A percentile compares a stretch with the other conserved stretches of the same genome.
These are phyloP conservation scores for Megaceryle maxima DNA, from an alignment of 2,113 vertebrate species.

Conservation along the genomic window DNA sequence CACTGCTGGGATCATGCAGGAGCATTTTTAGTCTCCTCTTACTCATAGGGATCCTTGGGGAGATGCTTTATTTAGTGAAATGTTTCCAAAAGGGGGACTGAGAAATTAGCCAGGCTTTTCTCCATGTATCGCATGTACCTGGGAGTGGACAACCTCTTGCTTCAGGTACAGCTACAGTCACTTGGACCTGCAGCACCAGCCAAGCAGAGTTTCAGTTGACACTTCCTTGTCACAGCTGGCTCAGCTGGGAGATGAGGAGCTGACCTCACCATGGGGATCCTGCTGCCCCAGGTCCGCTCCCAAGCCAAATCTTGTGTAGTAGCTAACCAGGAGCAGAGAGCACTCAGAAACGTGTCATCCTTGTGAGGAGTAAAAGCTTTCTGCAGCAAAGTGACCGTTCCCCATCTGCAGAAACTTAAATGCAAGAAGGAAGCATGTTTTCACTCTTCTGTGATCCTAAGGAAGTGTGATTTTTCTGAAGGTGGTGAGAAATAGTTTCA, in stretches of 20 bases:
- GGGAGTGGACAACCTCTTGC: not conserved
- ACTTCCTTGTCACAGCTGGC: not conserved
- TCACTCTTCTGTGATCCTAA: not conserved
- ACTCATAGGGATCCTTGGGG: not conserved
- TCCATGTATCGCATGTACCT: fast-evolving
- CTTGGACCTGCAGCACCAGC: fast-evolving
- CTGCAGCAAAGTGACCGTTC: not conserved
- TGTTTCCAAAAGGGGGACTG: not conserved
- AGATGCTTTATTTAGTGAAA: slow-evolving; percentile 17
- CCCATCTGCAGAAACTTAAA: not conserved
- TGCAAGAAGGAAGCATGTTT: slow-evolving; percentile 11
- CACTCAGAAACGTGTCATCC: not conserved
- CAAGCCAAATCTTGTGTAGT: not conserved
- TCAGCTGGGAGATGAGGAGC: not conserved
- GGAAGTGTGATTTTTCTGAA: slow-evolving; percentile 62
- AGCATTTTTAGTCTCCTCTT: not conserved
- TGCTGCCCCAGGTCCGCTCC: not conserved
- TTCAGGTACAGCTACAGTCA: not conserved
- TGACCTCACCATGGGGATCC: not conserved
- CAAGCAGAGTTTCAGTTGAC: not conserved
- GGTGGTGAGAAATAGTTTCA: slow-evolving; percentile 58
- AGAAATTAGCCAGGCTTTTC: not conserved
- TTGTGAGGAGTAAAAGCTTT: not conserved
- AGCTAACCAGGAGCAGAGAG: not conserved
- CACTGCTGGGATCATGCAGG: not conserved